Base-by-base conservation (phyloP, 1,140 invertebrate genomes). In the Apis mellifera region DNA sequence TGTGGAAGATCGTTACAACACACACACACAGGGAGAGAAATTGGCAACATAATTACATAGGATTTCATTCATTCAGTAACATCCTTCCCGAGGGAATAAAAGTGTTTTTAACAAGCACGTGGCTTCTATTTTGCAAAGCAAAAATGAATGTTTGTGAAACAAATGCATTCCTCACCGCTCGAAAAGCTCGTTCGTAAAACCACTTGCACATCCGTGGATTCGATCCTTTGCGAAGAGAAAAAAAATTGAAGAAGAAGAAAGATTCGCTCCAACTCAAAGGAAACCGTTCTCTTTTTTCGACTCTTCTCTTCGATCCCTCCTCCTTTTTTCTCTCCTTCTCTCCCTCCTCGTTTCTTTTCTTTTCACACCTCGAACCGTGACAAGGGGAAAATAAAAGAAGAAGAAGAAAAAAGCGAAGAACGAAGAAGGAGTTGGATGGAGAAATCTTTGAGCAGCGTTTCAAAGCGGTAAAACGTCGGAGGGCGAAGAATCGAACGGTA, bases 401-500 rank as follows among this genome's bases (percentile, higher is more conserved):
- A 1, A 54, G 11, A 23, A 4, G 2, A 60, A 50, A 74, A 73
- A 60, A 19, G 17, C 32, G n/a, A n/a, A n/a, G 69, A 72, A 59
- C 68, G 57, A 66, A 62, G 26, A 80, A 66, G 69, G 26, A 80
- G 48, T 54, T 48, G 73, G 15, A 17, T 9, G 68, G 52, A 42
- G 21, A 83, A 83, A 83, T 71, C 76, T 78, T 64, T 54, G 66
- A 54, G 17, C 50, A 0, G 26, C 17, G 65, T 52, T 32, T 55
- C 62, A 60, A 70, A 70, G 68, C 65, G 52, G 62, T 55, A 23
- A 79, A 62, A 64, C 62, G 64, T 73, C 65, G 70, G n/a, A n/a
- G n/a, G 23, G 50, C 21, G 32, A n/a, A 50, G 69, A 64, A 69
- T 76, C 55, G 62, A 78, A 86, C 70, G 57, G 60, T 55, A 75